phyloP scores from a whole-genome alignment of 2,113 vertebrate genomes.

The Rhodinocichla rosea region DNA sequence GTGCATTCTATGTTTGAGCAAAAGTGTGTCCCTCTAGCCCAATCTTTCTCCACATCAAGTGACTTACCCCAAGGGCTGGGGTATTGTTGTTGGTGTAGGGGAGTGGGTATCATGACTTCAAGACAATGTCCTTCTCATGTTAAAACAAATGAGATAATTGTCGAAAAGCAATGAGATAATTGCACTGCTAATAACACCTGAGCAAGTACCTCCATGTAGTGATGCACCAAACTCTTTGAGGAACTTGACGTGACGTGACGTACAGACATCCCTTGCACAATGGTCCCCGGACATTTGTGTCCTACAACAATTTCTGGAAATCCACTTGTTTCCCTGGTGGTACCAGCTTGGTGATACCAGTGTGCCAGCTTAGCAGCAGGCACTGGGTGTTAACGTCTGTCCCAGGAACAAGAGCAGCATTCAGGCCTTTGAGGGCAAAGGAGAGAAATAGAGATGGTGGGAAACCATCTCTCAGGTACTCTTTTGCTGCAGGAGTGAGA shows the following conservation, averaged over 20 bases:
- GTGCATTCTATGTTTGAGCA: neutral
- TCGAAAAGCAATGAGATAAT: neutral
- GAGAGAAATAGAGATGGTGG: neutral
- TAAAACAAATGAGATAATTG: neutral
- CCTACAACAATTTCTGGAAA: neutral
- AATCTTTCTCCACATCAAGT: neutral
- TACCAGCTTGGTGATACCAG: neutral
- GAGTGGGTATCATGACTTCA: neutral
- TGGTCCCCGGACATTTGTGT: neutral
- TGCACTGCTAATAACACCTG: neutral
- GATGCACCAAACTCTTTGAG: neutral
- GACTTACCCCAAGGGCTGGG: neutral
- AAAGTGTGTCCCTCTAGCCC: neutral
- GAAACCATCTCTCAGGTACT: neutral
- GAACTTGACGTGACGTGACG: rapidly evolving
- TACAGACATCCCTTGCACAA: rapidly evolving
- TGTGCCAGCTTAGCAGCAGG: neutral
- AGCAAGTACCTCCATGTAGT: neutral
- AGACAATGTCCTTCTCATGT: neutral
- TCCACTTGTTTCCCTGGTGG: neutral
- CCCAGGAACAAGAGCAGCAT: neutral
- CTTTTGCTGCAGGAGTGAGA: neutral
- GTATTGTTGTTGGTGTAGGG: rapidly evolving
- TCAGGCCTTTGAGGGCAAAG: neutral
- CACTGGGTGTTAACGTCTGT: neutral